Conservation (phyloP, 2,113 vertebrate species). For the Bambusicola thoracicus region DNA sequence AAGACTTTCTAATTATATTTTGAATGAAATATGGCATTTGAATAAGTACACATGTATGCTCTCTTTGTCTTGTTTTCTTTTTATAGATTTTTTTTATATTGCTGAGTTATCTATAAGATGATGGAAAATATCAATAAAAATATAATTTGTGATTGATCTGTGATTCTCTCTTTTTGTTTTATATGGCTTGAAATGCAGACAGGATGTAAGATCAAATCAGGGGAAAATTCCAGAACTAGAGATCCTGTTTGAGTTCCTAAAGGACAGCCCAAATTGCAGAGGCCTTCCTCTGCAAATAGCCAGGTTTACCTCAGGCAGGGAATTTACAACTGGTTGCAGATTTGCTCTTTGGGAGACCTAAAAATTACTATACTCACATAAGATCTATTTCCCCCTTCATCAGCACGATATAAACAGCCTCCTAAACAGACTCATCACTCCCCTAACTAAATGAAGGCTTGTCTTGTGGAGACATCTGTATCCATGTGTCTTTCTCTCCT, state of each 20-base stretch:
- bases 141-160: not conserved
- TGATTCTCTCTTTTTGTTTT: not conserved
- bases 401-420: not conserved
- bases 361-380: not conserved
- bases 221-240: not conserved
- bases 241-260: not conserved
- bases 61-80: not conserved
- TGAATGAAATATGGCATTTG: not conserved
- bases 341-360: not conserved
- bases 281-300: not conserved
- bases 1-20: not conserved
- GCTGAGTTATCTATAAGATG: not conserved
- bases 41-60: not conserved
- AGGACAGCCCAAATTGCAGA: not conserved
- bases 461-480: not conserved
- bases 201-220: not conserved
- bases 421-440: not conserved
- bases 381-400: not conserved
- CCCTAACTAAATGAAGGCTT: not conserved
- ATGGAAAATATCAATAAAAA: not conserved
- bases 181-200: not conserved
- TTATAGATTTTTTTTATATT: not conserved
- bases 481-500: rapidly evolving
- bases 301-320: not conserved
- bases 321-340: not conserved